A percentile compares a stretch with the other conserved stretches of the same genome.
Evolutionary conservation across 2,797 vertebrate species (phyloP).

Genomic region (Cetoscarus ocellatus): DNA sequence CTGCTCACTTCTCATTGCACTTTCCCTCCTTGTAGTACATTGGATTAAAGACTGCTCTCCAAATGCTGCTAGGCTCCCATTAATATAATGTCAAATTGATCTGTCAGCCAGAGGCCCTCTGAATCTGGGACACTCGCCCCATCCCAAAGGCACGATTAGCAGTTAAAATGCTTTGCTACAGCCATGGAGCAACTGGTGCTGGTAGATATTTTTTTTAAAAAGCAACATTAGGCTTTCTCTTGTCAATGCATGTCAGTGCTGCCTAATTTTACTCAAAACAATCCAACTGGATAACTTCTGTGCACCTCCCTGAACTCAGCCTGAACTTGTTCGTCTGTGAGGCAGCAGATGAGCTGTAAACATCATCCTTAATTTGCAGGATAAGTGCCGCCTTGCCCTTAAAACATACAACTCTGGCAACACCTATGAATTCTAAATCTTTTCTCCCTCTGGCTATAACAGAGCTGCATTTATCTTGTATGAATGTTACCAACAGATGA

Average conservation of each 20-base stretch:
- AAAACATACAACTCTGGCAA: slow-evolving; percentile 40
- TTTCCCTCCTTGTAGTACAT: slow-evolving; percentile 47
- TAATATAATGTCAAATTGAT: slow-evolving; percentile 76
- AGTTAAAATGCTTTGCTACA: slow-evolving; percentile 50
- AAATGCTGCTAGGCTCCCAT: slow-evolving; percentile 52
- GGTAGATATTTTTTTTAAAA: slow-evolving; percentile 15
- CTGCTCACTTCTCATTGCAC: slow-evolving; percentile 37
- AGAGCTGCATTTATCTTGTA: slow-evolving; percentile 43
- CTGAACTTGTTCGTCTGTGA: slow-evolving; percentile 18
- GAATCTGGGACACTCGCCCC: slow-evolving; percentile 67
- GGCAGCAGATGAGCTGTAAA: slow-evolving; percentile 38
- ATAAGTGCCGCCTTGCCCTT: slow-evolving; percentile 33
- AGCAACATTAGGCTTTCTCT: slow-evolving; percentile 19
- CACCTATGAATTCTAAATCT: slow-evolving; percentile 38
- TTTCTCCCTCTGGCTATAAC: slow-evolving; percentile 23
- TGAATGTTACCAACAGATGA: slow-evolving; percentile 54
- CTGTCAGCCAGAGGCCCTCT: slow-evolving; percentile 60
- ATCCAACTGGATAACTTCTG: neutral
- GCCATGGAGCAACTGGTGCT: slow-evolving; percentile 49
- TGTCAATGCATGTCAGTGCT: slow-evolving; percentile 10
- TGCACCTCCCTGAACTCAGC: slow-evolving; percentile 31
- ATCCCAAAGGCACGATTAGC: slow-evolving; percentile 60
- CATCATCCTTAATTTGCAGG: slow-evolving; percentile 36
- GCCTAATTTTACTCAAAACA: slow-evolving; percentile 15
- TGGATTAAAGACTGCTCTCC: slow-evolving; percentile 69